These are phyloP conservation scores for Polydrusus cervinus DNA, from an alignment of 2,888 invertebrate genomes.

Conservation along the genomic window DNA sequence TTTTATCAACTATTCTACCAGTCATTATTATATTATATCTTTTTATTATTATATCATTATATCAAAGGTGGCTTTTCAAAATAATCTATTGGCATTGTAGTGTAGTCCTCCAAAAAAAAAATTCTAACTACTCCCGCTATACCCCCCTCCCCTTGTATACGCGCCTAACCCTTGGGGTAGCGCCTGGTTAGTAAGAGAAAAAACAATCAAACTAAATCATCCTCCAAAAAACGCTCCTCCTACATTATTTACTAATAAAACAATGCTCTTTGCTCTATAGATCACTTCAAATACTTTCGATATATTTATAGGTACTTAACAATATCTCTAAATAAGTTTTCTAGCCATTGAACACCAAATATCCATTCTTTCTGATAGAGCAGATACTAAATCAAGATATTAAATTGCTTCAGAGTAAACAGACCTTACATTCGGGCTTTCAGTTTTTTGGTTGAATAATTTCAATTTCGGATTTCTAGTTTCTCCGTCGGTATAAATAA, in stretches of 20 bases:
- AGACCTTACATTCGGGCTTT: slow-evolving; percentile 54
- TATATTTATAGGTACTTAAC: slow-evolving; percentile 53
- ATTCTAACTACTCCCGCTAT: too few relatives aligned
- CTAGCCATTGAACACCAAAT: slow-evolving; percentile 51
- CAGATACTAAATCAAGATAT: slow-evolving; percentile 55
- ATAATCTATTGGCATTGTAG: too few relatives aligned
- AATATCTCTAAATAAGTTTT: slow-evolving; percentile 54
- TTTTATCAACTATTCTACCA: too few relatives aligned
- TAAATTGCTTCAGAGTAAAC: slow-evolving; percentile 58
- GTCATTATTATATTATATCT: too few relatives aligned
- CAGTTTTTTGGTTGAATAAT: slow-evolving; percentile 58
- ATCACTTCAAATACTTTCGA: slow-evolving; percentile 39
- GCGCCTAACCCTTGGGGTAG: too few relatives aligned
- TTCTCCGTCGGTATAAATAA: slow-evolving; percentile 38
- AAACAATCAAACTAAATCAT: too few relatives aligned
- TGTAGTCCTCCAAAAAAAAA: too few relatives aligned
- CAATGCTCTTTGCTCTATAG: slow-evolving; percentile 38
- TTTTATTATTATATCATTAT: too few relatives aligned
- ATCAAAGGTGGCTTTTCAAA: too few relatives aligned
- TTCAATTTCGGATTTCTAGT: slow-evolving; percentile 55
- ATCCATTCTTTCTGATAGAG: slow-evolving; percentile 52
- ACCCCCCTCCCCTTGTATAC: too few relatives aligned
- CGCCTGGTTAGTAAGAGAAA: too few relatives aligned
- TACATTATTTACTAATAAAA: neutral
- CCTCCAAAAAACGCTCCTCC: too few relatives aligned